phyloP scores from a whole-genome alignment of 2,113 vertebrate species.

The Aplodontia rufa region DNA sequence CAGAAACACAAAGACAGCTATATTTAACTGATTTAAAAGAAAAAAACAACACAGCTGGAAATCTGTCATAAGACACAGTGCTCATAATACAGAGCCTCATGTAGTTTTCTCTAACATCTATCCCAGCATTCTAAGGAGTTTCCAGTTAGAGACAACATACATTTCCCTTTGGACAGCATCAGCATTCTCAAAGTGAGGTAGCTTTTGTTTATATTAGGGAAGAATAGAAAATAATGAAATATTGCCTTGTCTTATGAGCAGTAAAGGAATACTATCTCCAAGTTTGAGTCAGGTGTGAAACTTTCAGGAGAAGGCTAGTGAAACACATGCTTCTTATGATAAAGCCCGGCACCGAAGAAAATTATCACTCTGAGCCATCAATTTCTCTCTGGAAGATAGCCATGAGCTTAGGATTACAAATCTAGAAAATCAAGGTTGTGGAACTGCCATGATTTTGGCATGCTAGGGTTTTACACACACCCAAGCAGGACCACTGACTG shows the following conservation, averaged over 20 bases:
- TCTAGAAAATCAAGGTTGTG: neutral
- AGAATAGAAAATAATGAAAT: neutral
- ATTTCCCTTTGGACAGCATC: neutral
- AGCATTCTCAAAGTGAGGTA: neutral
- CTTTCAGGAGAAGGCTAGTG: conserved; percentile 29
- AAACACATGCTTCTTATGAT: conserved; percentile 41
- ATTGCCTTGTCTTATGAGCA: neutral
- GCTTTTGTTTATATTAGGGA: conserved; percentile 48
- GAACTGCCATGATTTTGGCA: neutral
- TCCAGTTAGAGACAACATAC: conserved; percentile 10
- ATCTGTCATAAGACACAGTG: neutral
- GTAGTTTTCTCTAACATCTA: conserved; percentile 11
- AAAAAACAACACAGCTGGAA: conserved; percentile 67
- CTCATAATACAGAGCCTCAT: conserved; percentile 20
- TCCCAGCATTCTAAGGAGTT: conserved; percentile 11
- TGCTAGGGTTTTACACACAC: neutral
- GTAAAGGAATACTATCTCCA: conserved; percentile 16
- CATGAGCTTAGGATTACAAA: neutral
- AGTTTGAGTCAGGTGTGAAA: neutral
- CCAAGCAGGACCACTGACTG: neutral
- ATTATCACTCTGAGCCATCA: conserved; percentile 2
- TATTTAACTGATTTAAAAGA: conserved; percentile 76
- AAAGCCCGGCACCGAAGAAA: neutral
- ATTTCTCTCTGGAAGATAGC: neutral
- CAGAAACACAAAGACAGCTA: conserved; percentile 69